phyloP scores from a whole-genome alignment of 2,797 vertebrate species.

The Eulemur mongoz region DNA sequence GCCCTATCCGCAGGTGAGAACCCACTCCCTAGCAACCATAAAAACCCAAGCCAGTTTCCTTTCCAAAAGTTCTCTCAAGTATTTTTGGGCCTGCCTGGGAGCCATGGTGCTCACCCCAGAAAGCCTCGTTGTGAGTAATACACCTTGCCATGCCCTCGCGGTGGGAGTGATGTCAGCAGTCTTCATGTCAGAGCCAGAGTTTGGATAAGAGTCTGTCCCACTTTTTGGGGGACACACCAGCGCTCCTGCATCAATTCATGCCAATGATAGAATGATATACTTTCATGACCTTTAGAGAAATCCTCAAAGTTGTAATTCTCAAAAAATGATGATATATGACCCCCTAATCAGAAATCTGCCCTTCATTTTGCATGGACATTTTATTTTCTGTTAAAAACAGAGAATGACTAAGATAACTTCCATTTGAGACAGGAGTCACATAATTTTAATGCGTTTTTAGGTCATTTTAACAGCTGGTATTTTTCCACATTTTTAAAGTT shows the following conservation, averaged over 20 bases:
- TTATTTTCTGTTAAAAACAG: not conserved
- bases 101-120: fast-evolving
- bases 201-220: not conserved
- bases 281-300: not conserved
- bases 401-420: not conserved
- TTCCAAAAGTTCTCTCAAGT: not conserved
- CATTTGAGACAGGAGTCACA: not conserved
- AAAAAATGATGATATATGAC: not conserved
- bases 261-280: not conserved
- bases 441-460: not conserved
- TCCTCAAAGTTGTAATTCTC: not conserved
- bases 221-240: too few species aligned
- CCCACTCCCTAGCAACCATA: fast-evolving
- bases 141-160: fast-evolving
- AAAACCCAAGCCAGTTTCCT: not conserved
- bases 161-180: too few species aligned
- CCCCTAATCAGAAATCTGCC: not conserved
- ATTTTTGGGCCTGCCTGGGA: not conserved
- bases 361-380: not conserved
- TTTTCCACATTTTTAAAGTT: not conserved
- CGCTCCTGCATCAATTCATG: not conserved
- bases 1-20: fast-evolving
- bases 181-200: not conserved
- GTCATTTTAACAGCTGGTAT: not conserved
- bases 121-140: not conserved